Evolutionary conservation across 2,113 vertebrate species (phyloP).

Genomic region (Nibea albiflora): DNA sequence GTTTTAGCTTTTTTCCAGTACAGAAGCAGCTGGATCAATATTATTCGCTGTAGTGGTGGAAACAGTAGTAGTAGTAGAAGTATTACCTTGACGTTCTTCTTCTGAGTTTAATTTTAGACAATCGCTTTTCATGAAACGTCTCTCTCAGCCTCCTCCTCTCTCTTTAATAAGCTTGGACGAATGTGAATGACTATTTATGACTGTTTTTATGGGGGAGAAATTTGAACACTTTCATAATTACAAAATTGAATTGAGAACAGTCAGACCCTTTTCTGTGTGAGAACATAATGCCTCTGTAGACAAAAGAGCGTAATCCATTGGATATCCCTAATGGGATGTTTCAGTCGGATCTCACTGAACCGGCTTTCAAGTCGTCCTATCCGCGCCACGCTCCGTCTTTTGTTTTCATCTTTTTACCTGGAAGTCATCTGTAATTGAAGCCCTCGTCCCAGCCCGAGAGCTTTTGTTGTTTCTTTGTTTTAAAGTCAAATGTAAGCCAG

Average conservation of each 20-base stretch:
- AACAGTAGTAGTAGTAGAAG: background rate
- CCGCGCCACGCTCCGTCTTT: constrained; percentile 36
- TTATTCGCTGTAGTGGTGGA: background rate
- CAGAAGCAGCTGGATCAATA: constrained; percentile 17
- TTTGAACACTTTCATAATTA: constrained; percentile 51
- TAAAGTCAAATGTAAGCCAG: constrained; percentile 45
- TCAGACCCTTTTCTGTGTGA: constrained; percentile 37
- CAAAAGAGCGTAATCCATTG: constrained; percentile 75
- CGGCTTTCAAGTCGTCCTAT: constrained; percentile 47
- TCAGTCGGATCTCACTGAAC: constrained; percentile 59
- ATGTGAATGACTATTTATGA: constrained; percentile 18
- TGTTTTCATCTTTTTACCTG: constrained; percentile 59
- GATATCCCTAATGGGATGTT: constrained; percentile 77
- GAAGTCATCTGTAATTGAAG: constrained; percentile 67
- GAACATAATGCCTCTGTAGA: constrained; percentile 58
- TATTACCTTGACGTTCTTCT: background rate
- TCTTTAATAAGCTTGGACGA: background rate
- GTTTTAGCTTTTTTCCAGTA: background rate
- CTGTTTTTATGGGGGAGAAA: constrained; percentile 18
- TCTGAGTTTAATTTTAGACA: constrained; percentile 13
- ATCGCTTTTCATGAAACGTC: background rate
- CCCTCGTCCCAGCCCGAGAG: constrained; percentile 23
- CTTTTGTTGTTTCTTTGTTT: constrained; percentile 11
- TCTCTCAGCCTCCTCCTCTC: background rate
- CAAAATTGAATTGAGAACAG: constrained; percentile 42